Evolutionary conservation across 2,113 vertebrate species (phyloP), one percentile per base, ranked within the genome.

Genomic region (Brachionichthys hirsutus): DNA sequence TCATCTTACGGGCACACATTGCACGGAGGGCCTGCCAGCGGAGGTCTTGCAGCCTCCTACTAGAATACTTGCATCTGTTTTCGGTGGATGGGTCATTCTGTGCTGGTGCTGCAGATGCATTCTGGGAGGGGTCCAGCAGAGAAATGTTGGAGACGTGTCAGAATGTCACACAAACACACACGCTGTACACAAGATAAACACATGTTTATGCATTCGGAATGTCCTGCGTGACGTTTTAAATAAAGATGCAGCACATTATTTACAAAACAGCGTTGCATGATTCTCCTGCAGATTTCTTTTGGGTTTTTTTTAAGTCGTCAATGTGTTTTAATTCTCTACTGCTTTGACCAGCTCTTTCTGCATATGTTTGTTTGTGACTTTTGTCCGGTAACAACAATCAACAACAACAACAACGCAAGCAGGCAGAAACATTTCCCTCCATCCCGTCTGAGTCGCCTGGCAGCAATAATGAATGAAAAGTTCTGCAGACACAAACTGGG

Each of bases 51-150:
- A 58, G 75, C 86, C 89, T 87, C 85, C 89, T 77, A 91, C 89
- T 62, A 62, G 86, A 86, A 91, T 91, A 90, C 80, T 78, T 90
- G 87, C 87, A 90, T 90, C 85, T 91, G 81, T 71, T 91, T 88
- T 79, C 67, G 72, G 38, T 15, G 57, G 58, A 75, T 18, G 52
- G 70, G 44, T 74, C 70, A 52, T 64, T 87, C 62, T 81, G 75
- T 70, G 42, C 55, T 56, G 56, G 62, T 56, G 40, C 59, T 56
- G 54, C 74, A 13, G 43, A 3, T 77, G 77, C 70, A 73, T 82
- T 56, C 77, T 82, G 78, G 71, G 70, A 81, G 55, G 46, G 64
- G 40, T 70, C 63, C 59, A 60, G 59, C 38, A 42, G 19, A 60
- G 48, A 51, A 78, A 77, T 70, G 60, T 44, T 54, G 43, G 44